Conservation (phyloP, 1,140 invertebrate genomes). For the Leguminivora glycinivorella region DNA sequence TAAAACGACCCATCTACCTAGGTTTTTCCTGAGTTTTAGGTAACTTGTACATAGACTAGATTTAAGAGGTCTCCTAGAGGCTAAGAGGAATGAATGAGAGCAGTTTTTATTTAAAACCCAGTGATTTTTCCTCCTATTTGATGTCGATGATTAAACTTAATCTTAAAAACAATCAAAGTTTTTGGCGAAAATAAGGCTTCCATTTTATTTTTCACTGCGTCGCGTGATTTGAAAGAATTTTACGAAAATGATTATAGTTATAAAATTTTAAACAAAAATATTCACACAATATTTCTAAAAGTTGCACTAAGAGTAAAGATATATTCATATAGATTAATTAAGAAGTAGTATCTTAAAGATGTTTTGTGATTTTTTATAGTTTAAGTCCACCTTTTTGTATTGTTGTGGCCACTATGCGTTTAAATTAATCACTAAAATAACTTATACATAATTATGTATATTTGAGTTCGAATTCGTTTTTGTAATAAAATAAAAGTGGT, state of each 20-base stretch:
- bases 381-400: conserved; percentile 11
- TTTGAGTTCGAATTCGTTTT: not conserved
- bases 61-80: conserved; percentile 68
- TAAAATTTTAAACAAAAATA: conserved; percentile 52
- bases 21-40: conserved; percentile 13
- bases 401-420: not conserved
- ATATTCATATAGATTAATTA: conserved; percentile 59
- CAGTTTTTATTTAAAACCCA: conserved; percentile 49
- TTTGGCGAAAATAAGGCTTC: conserved; percentile 3
- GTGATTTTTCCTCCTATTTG: not conserved
- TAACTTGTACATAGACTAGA: conserved; percentile 60
- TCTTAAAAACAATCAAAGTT: not conserved
- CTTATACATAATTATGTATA: not conserved
- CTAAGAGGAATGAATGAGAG: conserved; percentile 50
- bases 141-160: not conserved
- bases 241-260: conserved; percentile 53
- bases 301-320: conserved; percentile 66
- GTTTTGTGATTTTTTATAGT: conserved; percentile 53
- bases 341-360: conserved; percentile 42
- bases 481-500: not conserved
- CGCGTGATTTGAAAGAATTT: conserved; percentile 64
- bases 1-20: too few species aligned
- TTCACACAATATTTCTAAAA: conserved; percentile 70
- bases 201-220: conserved; percentile 46
- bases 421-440: not conserved